Evolutionary conservation across 2,797 vertebrate genomes (phyloP).

Genomic region (Novumbra hubbsi): DNA sequence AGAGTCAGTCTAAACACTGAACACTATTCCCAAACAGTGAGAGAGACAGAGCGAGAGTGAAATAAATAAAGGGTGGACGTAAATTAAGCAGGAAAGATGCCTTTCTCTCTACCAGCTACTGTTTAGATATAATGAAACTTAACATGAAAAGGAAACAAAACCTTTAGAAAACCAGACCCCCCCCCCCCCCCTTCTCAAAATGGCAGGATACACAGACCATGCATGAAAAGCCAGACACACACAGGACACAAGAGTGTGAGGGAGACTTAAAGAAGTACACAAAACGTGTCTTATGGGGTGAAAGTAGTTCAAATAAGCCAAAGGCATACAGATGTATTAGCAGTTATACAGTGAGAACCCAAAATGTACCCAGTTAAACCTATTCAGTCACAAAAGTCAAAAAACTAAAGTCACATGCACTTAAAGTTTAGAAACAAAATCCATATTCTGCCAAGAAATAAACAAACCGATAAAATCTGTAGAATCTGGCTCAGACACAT

Average conservation of each 20-base stretch:
- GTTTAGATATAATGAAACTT: conserved; percentile 69
- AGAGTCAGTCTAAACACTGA: conserved; percentile 57
- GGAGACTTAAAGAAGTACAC: conserved; percentile 14
- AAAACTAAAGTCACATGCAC: background rate
- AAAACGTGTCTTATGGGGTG: conserved; percentile 7
- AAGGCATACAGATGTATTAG: background rate
- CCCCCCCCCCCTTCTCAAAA: too few species aligned
- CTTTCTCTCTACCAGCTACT: background rate
- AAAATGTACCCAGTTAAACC: conserved; percentile 12
- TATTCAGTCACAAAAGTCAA: too few species aligned
- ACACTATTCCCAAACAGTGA: conserved; percentile 52
- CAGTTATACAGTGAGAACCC: conserved; percentile 5
- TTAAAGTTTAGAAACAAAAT: conserved; percentile 40
- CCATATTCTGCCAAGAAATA: conserved; percentile 38
- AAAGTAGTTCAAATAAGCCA: background rate
- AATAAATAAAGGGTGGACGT: conserved; percentile 20
- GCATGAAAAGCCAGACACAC: conserved; percentile 26
- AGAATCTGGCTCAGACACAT: conserved; percentile 71
- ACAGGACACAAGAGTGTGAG: conserved; percentile 14
- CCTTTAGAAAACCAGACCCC: conserved; percentile 53
- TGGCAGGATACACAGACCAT: background rate
- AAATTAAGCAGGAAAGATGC: conserved; percentile 60
- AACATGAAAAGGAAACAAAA: conserved; percentile 50
- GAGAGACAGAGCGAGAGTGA: conserved; percentile 11
- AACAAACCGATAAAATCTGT: conserved; percentile 55